These are phyloP conservation scores for Sapayoa aenigma DNA, from an alignment of 2,113 vertebrate genomes.

Conservation along the genomic window DNA sequence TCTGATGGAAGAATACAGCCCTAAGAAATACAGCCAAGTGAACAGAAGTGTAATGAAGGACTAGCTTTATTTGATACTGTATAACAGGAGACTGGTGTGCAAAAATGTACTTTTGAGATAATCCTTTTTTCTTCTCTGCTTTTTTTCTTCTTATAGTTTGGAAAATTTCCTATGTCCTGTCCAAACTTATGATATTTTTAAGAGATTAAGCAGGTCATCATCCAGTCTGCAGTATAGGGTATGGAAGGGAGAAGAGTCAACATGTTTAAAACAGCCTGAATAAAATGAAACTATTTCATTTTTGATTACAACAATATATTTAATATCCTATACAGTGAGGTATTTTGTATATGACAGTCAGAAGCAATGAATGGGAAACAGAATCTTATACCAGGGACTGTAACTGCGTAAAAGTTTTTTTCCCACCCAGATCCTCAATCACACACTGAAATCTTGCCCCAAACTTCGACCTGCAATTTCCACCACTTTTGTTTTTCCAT, in stretches of 20 bases:
- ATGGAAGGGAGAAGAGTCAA: not conserved
- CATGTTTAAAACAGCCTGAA: not conserved
- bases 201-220: not conserved
- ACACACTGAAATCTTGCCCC: not conserved
- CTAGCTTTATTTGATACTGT: not conserved
- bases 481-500: not conserved
- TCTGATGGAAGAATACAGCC: not conserved
- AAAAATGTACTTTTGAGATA: slow-evolving; percentile 22
- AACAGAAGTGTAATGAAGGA: not conserved
- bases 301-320: not conserved
- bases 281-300: slow-evolving; percentile 1
- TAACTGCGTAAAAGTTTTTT: not conserved
- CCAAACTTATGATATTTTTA: not conserved
- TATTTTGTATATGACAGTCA: not conserved
- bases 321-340: not conserved
- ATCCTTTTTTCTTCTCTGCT: not conserved
- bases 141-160: not conserved
- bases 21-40: not conserved
- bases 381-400: not conserved
- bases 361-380: not conserved
- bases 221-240: not conserved
- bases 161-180: not conserved
- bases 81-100: not conserved
- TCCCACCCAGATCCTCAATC: not conserved
- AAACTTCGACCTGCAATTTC: not conserved